Conservation (phyloP, 2,113 vertebrate genomes). For the Terrapene triunguis region DNA sequence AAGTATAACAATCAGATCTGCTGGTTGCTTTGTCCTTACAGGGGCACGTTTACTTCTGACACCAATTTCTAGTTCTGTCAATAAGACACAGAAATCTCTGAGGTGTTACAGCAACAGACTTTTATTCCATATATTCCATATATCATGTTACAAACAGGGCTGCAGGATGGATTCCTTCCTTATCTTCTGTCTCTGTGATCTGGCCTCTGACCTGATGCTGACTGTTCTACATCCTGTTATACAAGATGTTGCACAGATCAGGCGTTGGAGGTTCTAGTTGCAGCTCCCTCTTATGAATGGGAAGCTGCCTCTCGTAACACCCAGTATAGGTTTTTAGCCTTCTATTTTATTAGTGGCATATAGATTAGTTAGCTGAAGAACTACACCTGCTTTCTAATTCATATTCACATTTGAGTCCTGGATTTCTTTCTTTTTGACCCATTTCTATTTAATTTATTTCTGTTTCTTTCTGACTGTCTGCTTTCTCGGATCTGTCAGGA, state of each 20-base stretch:
- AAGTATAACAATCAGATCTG: not conserved
- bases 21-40: not conserved
- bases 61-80: not conserved
- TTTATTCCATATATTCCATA: too few species aligned
- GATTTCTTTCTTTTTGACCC: not conserved
- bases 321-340: not conserved
- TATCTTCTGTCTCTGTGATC: not conserved
- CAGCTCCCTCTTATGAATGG: not conserved
- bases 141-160: too few species aligned
- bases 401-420: not conserved
- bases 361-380: not conserved
- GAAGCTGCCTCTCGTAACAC: constrained; percentile 19
- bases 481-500: not conserved
- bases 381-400: not conserved
- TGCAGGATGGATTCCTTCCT: too few species aligned
- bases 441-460: not conserved
- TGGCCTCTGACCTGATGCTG: not conserved
- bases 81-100: not conserved
- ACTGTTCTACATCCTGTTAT: not conserved
- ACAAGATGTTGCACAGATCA: not conserved
- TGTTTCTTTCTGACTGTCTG: not conserved
- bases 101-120: too few species aligned
- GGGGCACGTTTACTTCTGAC: not conserved
- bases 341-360: not conserved
- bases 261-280: not conserved